Percentiles rank a stretch among this genome's conserved stretches.
phyloP scores from a whole-genome alignment of 2,113 vertebrate genomes.

The Nothobranchius kuhntae region DNA sequence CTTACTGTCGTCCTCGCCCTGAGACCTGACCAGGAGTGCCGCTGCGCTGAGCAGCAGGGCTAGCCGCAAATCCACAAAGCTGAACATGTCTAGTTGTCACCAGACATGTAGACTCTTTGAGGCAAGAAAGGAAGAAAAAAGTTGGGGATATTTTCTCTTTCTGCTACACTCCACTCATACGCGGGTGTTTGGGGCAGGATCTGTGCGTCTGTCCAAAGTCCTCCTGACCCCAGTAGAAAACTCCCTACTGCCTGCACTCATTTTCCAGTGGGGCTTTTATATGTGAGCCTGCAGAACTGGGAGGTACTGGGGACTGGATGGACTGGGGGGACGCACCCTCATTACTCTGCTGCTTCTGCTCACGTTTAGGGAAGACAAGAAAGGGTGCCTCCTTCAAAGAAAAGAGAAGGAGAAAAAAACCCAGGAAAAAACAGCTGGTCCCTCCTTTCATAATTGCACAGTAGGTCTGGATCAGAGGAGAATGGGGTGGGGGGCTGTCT shows the following conservation, averaged over 20 bases:
- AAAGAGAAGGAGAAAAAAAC: slow-evolving; percentile 10
- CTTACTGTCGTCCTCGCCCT: slow-evolving; percentile 96
- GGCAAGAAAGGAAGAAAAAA: slow-evolving; percentile 82
- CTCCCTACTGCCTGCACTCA: slow-evolving; percentile 93
- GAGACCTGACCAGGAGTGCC: slow-evolving; percentile 89
- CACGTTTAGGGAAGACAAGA: slow-evolving; percentile 80
- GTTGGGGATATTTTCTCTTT: slow-evolving; percentile 75
- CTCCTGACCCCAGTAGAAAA: slow-evolving; percentile 96
- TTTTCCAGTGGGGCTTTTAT: slow-evolving; percentile 86
- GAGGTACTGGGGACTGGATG: slow-evolving; percentile 77
- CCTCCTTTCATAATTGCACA: slow-evolving; percentile 83
- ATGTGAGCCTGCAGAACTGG: slow-evolving; percentile 77
- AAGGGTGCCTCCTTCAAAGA: slow-evolving; percentile 70
- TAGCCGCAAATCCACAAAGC: slow-evolving; percentile 99
- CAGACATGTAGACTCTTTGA: slow-evolving; percentile 99
- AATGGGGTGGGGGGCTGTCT: slow-evolving; percentile 8
- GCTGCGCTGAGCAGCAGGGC: slow-evolving; percentile 94
- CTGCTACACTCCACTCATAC: slow-evolving; percentile 96
- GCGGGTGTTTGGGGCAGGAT: slow-evolving; percentile 84
- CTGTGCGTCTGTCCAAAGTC: slow-evolving; percentile 75
- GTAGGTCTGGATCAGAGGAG: slow-evolving; percentile 52
- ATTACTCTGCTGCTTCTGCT: slow-evolving; percentile 64
- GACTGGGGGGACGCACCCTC: slow-evolving; percentile 71
- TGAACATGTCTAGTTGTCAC: slow-evolving; percentile 97
- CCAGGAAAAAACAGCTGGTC: slow-evolving; percentile 67